Percentiles rank a stretch among this genome's conserved stretches.
These are phyloP conservation scores for Melanogrammus aeglefinus DNA, from an alignment of 2,797 vertebrate genomes.

Conservation along the genomic window DNA sequence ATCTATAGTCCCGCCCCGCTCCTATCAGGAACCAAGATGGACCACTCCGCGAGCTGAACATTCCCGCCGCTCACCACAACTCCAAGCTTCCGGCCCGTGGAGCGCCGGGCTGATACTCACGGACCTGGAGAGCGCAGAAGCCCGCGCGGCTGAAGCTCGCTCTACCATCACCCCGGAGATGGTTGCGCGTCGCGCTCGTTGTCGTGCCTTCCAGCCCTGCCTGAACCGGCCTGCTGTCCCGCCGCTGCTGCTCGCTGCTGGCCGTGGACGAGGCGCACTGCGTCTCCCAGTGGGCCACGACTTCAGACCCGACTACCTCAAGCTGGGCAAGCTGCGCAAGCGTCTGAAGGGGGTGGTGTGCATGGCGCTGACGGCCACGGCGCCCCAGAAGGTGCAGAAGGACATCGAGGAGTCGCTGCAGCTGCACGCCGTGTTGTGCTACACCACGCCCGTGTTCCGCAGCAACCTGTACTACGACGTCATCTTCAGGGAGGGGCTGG, in stretches of 20 bases:
- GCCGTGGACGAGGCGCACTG: conserved; percentile 96
- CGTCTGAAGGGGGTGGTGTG: conserved; percentile 77
- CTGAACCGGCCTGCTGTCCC: conserved; percentile 79
- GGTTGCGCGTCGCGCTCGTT: conserved; percentile 85
- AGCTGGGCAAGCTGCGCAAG: conserved; percentile 81
- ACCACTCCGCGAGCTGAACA: conserved; percentile 83
- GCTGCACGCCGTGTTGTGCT: conserved; percentile 77
- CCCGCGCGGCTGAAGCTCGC: conserved; percentile 86
- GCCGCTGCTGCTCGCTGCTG: conserved; percentile 85
- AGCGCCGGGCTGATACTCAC: conserved; percentile 81
- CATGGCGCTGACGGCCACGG: conserved; percentile 91
- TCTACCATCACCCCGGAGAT: conserved; percentile 98
- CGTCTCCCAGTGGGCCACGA: conserved; percentile 98
- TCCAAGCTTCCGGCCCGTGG: conserved; percentile 82
- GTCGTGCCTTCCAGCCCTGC: conserved; percentile 87
- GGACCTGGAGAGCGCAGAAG: conserved; percentile 79
- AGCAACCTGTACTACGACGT: conserved; percentile 92
- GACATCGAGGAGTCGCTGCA: conserved; percentile 79
- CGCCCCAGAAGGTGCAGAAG: conserved; percentile 85
- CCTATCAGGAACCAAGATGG: conserved; percentile 95
- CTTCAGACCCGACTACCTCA: conserved; percentile 93
- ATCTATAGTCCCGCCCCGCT: too few relatives aligned
- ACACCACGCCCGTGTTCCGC: conserved; percentile 88
- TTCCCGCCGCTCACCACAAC: conserved; percentile 86
- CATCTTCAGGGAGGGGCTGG: conserved; percentile 86